Evolutionary conservation across 30 jellyfish, hydroid and myxozoan species (phyloP).

Genomic region (Pelagia noctiluca): DNA sequence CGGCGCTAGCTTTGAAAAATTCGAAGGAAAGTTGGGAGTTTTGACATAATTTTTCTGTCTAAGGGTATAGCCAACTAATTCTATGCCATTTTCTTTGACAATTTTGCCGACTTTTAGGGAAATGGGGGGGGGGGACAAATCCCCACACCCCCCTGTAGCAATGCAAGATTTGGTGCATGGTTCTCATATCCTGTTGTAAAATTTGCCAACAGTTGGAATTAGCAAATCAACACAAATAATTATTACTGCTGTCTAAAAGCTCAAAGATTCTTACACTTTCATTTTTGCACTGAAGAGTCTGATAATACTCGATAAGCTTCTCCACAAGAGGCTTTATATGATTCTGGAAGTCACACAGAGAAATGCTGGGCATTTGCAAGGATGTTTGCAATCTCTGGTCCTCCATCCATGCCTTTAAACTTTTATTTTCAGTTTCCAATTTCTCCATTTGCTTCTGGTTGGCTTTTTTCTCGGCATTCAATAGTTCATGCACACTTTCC

Average conservation of each 20-base stretch:
- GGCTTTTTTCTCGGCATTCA: constrained; percentile 12
- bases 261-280: not conserved
- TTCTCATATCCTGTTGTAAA: not conserved
- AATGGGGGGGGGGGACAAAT: too few relatives aligned
- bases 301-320: not conserved
- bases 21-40: too few relatives aligned
- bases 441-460: not conserved
- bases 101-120: too few relatives aligned
- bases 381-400: not conserved
- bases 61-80: too few relatives aligned
- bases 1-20: too few relatives aligned
- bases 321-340: not conserved
- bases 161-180: too few relatives aligned
- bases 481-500: constrained; percentile 10
- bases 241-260: not conserved
- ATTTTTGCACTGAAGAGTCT: not conserved
- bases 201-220: not conserved
- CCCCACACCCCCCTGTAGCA: not conserved
- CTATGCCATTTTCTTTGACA: too few relatives aligned
- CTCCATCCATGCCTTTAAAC: not conserved
- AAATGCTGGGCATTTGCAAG: not conserved
- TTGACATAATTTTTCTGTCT: too few relatives aligned
- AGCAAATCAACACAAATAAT: not conserved
- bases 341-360: not conserved
- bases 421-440: constrained; percentile 4